These are phyloP conservation scores for Linnaemya tessellans DNA, from an alignment of 2,888 invertebrate species.

Conservation along the genomic window DNA sequence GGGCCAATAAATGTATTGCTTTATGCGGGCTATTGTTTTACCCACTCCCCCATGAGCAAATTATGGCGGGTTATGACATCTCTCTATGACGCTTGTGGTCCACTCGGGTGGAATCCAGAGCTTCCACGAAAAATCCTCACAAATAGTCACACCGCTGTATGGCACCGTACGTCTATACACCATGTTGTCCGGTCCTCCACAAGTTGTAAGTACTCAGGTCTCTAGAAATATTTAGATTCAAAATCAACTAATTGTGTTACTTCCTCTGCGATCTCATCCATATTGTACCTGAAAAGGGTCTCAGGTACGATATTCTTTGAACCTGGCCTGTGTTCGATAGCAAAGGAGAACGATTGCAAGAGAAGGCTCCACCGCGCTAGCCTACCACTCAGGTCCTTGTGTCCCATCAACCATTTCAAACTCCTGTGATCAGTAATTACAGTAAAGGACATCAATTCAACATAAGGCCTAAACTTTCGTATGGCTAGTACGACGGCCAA, in stretches of 20 bases:
- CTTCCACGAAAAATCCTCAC: too few species aligned
- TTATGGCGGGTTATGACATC: too few species aligned
- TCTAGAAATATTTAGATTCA: not conserved
- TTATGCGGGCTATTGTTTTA: too few species aligned
- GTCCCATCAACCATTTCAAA: too few species aligned
- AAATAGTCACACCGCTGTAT: not conserved
- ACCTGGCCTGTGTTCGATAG: not conserved
- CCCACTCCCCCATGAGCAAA: too few species aligned
- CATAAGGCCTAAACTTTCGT: not conserved
- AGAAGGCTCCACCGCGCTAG: not conserved
- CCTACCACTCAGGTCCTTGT: too few species aligned
- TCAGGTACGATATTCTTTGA: not conserved
- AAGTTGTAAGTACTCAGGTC: not conserved
- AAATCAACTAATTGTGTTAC: not conserved
- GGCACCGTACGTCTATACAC: not conserved
- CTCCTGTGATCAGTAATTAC: not conserved
- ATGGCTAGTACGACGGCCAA: not conserved
- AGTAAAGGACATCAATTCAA: not conserved
- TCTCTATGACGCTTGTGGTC: too few species aligned
- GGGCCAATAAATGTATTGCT: not conserved
- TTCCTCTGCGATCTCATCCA: not conserved
- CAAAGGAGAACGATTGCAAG: not conserved
- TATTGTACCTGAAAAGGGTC: not conserved
- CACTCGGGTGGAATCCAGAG: too few species aligned
- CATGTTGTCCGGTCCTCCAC: not conserved